Percentiles rank a stretch among this genome's conserved stretches.
These are phyloP conservation scores for Melanaphis sacchari DNA, from an alignment of 1,140 invertebrate genomes.

Conservation along the genomic window DNA sequence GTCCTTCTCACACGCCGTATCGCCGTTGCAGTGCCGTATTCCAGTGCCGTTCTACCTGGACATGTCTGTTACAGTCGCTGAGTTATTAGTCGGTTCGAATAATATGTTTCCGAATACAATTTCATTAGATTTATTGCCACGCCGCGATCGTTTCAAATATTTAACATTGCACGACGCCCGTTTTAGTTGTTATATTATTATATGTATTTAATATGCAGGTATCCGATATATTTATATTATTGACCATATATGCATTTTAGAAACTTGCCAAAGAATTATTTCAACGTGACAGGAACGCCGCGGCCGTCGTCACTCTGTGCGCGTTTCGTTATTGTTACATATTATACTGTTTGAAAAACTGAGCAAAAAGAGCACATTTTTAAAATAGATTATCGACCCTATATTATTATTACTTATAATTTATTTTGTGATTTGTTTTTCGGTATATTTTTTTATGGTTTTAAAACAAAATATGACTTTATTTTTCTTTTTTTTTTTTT, in stretches of 20 bases:
- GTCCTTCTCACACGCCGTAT: conserved; percentile 7
- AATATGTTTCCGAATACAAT: conserved; percentile 27
- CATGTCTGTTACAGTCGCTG: background rate
- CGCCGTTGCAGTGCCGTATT: background rate
- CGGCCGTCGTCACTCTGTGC: background rate
- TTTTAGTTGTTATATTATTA: background rate
- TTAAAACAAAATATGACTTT: no score
- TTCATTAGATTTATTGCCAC: conserved; percentile 36
- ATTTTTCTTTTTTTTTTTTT: no score
- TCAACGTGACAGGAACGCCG: background rate
- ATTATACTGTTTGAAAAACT: no score
- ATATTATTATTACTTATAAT: no score
- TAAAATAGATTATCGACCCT: no score
- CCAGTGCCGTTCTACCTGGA: background rate
- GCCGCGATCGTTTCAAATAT: background rate
- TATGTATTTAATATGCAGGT: background rate
- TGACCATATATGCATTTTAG: background rate
- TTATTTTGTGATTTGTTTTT: no score
- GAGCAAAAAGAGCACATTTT: background rate
- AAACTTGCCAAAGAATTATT: conserved; percentile 17
- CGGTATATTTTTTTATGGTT: no score
- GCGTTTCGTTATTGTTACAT: background rate
- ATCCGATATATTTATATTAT: background rate
- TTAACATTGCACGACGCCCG: background rate
- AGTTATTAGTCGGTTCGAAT: conserved; percentile 33